These are phyloP conservation scores for Bellardia pandia DNA, from an alignment of 2,888 invertebrate genomes.

Conservation along the genomic window DNA sequence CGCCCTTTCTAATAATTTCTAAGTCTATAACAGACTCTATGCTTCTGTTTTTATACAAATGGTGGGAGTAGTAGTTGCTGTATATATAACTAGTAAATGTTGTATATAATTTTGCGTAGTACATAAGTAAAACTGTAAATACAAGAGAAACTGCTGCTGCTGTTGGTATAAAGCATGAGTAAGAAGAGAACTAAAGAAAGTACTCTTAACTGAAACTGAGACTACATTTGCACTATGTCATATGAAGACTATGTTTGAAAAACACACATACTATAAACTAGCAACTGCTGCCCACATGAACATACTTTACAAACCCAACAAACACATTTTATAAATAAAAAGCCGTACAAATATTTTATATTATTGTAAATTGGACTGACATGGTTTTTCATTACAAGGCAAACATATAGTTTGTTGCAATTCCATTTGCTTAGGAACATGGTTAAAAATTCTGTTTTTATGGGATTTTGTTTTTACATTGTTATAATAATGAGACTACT, in stretches of 20 bases:
- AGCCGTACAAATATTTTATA: too few species aligned
- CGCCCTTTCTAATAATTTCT: conserved; percentile 67
- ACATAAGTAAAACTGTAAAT: conserved; percentile 64
- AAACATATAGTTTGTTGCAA: too few species aligned
- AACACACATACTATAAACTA: background rate
- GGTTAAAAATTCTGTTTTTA: too few species aligned
- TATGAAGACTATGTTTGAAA: conserved; percentile 8
- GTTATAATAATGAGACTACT: too few species aligned
- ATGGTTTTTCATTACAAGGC: too few species aligned
- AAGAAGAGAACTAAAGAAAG: conserved; percentile 39
- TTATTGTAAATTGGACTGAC: too few species aligned
- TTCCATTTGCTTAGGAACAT: too few species aligned
- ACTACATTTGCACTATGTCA: conserved; percentile 65
- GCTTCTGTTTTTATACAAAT: background rate
- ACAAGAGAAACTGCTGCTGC: background rate
- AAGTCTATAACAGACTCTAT: conserved; percentile 32
- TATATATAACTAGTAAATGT: background rate
- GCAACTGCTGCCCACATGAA: too few species aligned
- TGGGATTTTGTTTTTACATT: too few species aligned
- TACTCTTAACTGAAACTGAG: conserved; percentile 48
- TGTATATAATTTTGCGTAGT: conserved; percentile 51
- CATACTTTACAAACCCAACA: background rate
- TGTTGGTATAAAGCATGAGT: conserved; percentile 6
- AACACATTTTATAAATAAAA: background rate
- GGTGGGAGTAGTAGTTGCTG: conserved; percentile 52